Base-by-base conservation (phyloP, 2,888 invertebrate species). In the Villa cingulata region DNA sequence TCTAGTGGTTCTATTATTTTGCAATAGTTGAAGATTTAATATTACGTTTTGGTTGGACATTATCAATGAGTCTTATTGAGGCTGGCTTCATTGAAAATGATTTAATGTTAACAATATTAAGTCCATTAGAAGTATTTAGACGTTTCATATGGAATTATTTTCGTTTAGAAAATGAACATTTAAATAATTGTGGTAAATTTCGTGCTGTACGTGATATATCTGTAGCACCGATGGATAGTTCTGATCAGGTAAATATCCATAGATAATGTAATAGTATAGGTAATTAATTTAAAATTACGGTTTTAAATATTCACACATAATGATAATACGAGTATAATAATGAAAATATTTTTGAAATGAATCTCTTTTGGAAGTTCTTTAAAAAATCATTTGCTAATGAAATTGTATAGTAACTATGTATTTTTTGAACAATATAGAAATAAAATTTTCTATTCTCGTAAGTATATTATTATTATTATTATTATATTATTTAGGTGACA, bases 81-180 rank as follows among this genome's bases (percentile, higher is more conserved):
- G 74, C 74, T 51, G 75, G 75, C 9, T 74, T 77, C 51, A 72
- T 81, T 41, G 76, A 78, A 56, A 70, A 72, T 23, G 84, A 84
- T 60, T 70, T 82, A 43, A 77, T 83, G 74, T 72, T 77, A 39
- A 78, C 80, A 4, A 71, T 83, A 51, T 59, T 81, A 34, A 73
- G 81, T 47, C 79, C 80, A 1, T 62, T 83, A 37, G 83, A 83
- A 70, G 81, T 83, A 3, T 80, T 82, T 63, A 72, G 77, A 51
- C 70, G 85, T 44, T 90, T 89, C 65, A 78, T 90, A 15, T 89
- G 89, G 89, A 89, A 89, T 64, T 89, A 84, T 62, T 87, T 89
- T 71, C 86, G 89, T 2, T 68, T 89, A 56, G 89, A 89, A 69
- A 89, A 90, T 68, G 89, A 89, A 62, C 89, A 90, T 65, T 70